Evolutionary conservation across 2,113 vertebrate species (phyloP), one percentile per base, ranked within the genome.

Genomic region (Oncorhynchus nerka): DNA sequence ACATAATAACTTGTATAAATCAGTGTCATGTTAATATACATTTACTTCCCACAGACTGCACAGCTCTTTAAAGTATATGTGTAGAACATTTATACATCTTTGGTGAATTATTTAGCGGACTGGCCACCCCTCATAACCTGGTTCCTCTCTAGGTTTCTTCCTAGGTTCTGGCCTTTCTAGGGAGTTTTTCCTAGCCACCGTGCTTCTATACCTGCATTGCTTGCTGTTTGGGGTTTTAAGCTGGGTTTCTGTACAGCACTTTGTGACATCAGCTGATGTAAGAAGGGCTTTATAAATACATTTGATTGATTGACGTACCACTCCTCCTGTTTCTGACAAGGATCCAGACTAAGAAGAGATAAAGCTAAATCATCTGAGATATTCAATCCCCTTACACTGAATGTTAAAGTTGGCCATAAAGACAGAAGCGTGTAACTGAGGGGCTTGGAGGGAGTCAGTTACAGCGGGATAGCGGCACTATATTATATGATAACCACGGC

Each of bases 1-100:
- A 89, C 81, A 82, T 83, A 89, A 88, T 89, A 87, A 81, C 85
- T 83, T 92, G 39, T 45, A 91, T 92, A 93, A 92, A 89, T 90
- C 89, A 92, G 86, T 90, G 87, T 86, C 86, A 91, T 82, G 89
- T 91, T 90, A 78, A 78, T 80, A 89, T 85, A 74, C 76, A 89
- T 89, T 86, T 85, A 81, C 57, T 78, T 39, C 0, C 39, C 80
- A 84, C 85, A 76, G 79, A 80, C 71, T 73, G 73, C 74, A 78
- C 83, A 80, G 80, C 79, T 62, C 71, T 82, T 78, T 84, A 85
- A 80, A 79, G 73, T 87, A 82, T 51, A 82, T 80, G 39, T 45
- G 83, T 59, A 77, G 30, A 59, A 87, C 78, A 78, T 84, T 83
- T 81, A 85, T 79, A 81, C 87, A 85, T 83, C 79, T 85, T 83